Conservation (phyloP, 1,140 invertebrate species). For the Varroa destructor region DNA sequence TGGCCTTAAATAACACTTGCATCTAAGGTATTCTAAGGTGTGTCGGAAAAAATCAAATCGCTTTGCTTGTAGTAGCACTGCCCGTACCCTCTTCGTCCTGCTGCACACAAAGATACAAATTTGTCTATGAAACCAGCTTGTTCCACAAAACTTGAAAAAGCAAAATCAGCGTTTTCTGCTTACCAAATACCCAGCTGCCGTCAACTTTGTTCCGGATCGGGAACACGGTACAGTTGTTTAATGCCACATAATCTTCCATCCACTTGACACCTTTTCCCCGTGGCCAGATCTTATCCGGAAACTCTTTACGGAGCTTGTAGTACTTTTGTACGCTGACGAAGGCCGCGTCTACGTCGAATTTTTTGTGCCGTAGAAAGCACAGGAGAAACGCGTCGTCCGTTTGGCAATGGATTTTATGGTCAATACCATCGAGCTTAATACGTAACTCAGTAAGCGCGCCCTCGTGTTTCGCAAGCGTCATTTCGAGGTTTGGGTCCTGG, state of each 20-base stretch:
- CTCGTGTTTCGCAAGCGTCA: constrained; percentile 22
- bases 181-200: constrained; percentile 15
- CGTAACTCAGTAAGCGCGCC: constrained; percentile 13
- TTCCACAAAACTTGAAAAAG: no score
- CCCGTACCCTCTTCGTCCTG: no score
- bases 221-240: constrained; percentile 25
- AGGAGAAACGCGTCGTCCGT: constrained; percentile 22
- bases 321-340: constrained; percentile 22
- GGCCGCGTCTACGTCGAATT: constrained; percentile 23
- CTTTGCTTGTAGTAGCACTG: no score
- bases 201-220: constrained; percentile 17
- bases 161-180: not conserved
- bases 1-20: no score
- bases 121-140: no score
- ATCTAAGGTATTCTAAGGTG: no score
- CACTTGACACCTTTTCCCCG: constrained; percentile 25
- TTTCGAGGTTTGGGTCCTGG: constrained; percentile 26
- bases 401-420: constrained; percentile 28
- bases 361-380: constrained; percentile 21
- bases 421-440: constrained; percentile 7
- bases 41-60: no score
- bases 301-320: constrained; percentile 21
- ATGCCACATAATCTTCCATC: constrained; percentile 19
- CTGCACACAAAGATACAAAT: no score
- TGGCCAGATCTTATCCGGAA: constrained; percentile 24